Base-by-base conservation (phyloP, 2,888 invertebrate genomes). In the Argyresthia albistria region DNA sequence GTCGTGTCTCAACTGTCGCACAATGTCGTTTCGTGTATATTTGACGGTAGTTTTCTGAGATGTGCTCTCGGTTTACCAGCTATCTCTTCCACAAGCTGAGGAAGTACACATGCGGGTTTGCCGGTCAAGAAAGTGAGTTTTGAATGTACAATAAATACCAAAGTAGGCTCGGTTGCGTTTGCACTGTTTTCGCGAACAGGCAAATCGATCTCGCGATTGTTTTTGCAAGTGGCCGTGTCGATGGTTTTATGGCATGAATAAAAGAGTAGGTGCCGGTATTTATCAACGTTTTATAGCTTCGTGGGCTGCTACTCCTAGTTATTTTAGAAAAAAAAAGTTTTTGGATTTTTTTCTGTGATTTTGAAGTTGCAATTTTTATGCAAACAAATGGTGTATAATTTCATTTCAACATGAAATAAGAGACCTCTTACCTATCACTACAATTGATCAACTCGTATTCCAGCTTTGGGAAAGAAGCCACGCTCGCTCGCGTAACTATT, bases 21-120 rank as follows among this genome's bases (percentile, higher is more conserved):
- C 73, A 79, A 83, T 86, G 84, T 74, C 77, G 73, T 68, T 73
- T 59, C 61, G 62, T 57, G 54, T 61, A 51, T 52, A 51, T 47
- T 56, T 53, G 36, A 42, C n/a, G 16, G 10, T 6, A 15, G 16
- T 66, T 63, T 66, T 71, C 66, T 74, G 67, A 62, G 48, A 86
- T 84, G 86, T 80, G 81, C 66, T 83, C 83, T 57, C 73, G 80
- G 67, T 76, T 79, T 58, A 76, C 73, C 61, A 78, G 78, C 67
- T 82, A 84, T 68, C 69, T 86, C 67, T 82, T 82, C 61, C 76
- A 82, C 66, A 84, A 84, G 73, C 76, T 87, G 59, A 80, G 84
- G 67, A 84, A 80, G 64, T 86, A 86, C 73, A 84, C 86, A 79
- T 82, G 83, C 75, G 86, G 86, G 65, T 71, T 81, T 56, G 76